Base-by-base conservation (phyloP, 2,888 invertebrate genomes). In the Digitonthophagus gazella region DNA sequence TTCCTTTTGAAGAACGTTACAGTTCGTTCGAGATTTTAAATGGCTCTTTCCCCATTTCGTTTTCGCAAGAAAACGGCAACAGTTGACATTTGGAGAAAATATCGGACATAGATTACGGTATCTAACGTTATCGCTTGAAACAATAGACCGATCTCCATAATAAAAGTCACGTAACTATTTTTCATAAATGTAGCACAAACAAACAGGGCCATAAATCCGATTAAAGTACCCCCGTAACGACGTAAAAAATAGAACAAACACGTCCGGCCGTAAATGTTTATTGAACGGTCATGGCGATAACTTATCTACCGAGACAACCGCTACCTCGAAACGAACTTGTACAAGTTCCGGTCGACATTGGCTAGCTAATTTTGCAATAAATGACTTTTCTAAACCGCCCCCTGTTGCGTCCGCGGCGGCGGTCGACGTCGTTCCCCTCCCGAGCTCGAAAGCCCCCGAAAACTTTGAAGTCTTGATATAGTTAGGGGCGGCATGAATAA, bases 401-500 rank as follows among this genome's bases (percentile, higher is more conserved):
- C 70, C 69, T 67, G 67, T 71, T 70, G 66, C 68, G 57, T n/a
- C 57, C 16, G n/a, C 61, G 15, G 18, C 18, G 14, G 63, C 61
- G 18, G 54, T 55, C 61, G 44, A 20, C 65, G 15, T 58, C 19
- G 63, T 67, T 18, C 15, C 65, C 55, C 66, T 16, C 5, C 56
- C 18, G 15, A 15, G 44, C 56, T 65, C 64, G 56, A 56, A 44
- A 44, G 76, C 76, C 72, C 69, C 67, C 72, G 73, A 73, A 80
- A 80, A 78, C 78, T 82, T 80, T 75, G 78, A 77, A 80, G 81
- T 81, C 80, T 82, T 82, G 81, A 82, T 83, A 81, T 80, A 82
- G 83, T 82, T 82, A 81, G 79, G 57, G 80, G 74, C 77, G 78
- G 80, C 81, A 83, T 83, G 83, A 83, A 83, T 83, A 83, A 83